Base-by-base conservation (phyloP, 2,797 vertebrate species). In the Crypturellus tataupa region DNA sequence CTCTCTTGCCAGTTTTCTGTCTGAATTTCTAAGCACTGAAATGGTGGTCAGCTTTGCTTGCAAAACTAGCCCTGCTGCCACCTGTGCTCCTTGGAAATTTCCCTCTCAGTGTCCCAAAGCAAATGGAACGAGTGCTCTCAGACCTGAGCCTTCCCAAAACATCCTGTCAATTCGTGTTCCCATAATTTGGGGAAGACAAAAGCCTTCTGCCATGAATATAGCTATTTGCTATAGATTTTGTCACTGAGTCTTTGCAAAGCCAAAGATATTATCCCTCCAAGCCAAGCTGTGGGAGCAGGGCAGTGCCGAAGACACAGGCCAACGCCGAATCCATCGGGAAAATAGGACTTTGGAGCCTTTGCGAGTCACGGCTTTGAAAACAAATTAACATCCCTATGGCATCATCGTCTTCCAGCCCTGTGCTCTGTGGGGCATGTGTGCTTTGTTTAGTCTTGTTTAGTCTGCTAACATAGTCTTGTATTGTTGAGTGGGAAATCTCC, bases 61-160 rank as follows among this genome's bases (percentile, higher is more conserved):
- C 78, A 63, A 70, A 69, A 39, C 44, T 67, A 2, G 1, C 84
- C 56, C 0, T 11, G 10, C 79, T 88, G 10, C 75, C 75, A 39
- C 62, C 73, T 64, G 16, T 17, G 21, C 56, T 79, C 49, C 47
- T 87, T 53, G 33, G 67, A 81, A 96, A 84, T 79, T 23, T 62
- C 39, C 29, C 81, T 88, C 70, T 88, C 46, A 79, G 0, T 56
- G 75, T 59, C 59, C 76, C 75, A 88, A 12, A 95, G 31, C 55
- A 78, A 59, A 90, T 8, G 16, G 63, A 76, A 18, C 49, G 42
- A 83, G 46, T n/a, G 33, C 13, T 85, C 40, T 72, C 40, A 64
- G 75, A 65, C 68, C 9, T 37, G 70, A 51, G 59, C 55, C 83
- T 94, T 93, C 80, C 84, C 81, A 59, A 96, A 89, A 65, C 59